A percentile compares a stretch with the other conserved stretches of the same genome.
phyloP scores from a whole-genome alignment of 2,797 vertebrate genomes.

The Phalloptychus januarius region DNA sequence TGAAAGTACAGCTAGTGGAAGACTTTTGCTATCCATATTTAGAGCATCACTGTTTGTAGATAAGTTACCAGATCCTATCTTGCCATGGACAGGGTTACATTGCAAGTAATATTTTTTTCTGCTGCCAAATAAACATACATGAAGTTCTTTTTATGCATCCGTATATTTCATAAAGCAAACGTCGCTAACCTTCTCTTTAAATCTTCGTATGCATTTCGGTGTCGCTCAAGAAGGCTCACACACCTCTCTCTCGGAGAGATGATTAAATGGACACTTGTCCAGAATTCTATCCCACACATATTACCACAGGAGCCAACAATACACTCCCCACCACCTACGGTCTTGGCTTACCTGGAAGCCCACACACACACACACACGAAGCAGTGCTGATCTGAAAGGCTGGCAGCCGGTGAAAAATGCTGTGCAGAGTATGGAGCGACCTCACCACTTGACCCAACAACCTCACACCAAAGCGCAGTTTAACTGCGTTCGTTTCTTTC shows the following conservation, averaged over 20 bases:
- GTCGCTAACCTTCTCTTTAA: background rate
- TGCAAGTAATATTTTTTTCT: constrained; percentile 8
- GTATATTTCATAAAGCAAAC: background rate
- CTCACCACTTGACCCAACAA: constrained; percentile 48
- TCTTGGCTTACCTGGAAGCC: constrained; percentile 37
- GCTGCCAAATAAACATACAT: constrained; percentile 1
- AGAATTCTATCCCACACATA: constrained; percentile 34
- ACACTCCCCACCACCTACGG: constrained; percentile 53
- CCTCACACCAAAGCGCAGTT: constrained; percentile 52
- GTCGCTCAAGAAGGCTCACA: background rate
- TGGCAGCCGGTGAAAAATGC: constrained; percentile 32
- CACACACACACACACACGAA: background rate
- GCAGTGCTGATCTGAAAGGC: constrained; percentile 40
- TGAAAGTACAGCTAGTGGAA: too few relatives aligned
- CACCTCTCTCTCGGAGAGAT: constrained; percentile 9
- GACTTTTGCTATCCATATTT: too few relatives aligned
- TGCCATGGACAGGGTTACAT: background rate
- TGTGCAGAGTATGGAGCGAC: constrained; percentile 49
- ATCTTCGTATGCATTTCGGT: background rate
- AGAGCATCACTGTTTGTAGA: constrained; percentile 1
- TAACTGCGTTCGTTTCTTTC: constrained; percentile 19
- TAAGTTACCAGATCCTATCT: background rate
- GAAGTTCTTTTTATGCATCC: background rate
- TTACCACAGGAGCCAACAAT: constrained; percentile 41
- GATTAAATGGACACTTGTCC: constrained; percentile 19